Percentiles rank a stretch among this genome's conserved stretches.
These are phyloP conservation scores for Semaprochilodus insignis DNA, from an alignment of 2,797 vertebrate genomes.

Conservation along the genomic window DNA sequence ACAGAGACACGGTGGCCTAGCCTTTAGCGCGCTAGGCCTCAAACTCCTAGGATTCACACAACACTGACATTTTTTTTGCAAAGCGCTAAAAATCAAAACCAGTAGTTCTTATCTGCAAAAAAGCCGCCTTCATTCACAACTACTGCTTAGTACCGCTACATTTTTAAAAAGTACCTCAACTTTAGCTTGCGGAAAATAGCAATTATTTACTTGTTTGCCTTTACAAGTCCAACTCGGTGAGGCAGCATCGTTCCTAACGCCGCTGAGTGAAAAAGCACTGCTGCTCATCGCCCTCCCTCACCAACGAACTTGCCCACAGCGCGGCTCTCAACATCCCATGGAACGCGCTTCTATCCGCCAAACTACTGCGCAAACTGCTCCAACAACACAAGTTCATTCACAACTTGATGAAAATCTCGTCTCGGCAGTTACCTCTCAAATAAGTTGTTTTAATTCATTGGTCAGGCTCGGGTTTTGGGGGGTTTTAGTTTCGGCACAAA, in stretches of 20 bases:
- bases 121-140: conserved; percentile 42
- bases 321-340: conserved; percentile 69
- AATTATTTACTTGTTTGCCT: conserved; percentile 78
- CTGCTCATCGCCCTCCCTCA: conserved; percentile 72
- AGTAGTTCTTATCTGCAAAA: conserved; percentile 36
- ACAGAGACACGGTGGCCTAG: conserved; percentile 67
- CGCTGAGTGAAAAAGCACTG: conserved; percentile 70
- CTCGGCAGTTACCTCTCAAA: conserved; percentile 80
- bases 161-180: conserved; percentile 65
- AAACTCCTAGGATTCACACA: conserved; percentile 83
- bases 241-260: conserved; percentile 69
- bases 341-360: conserved; percentile 20
- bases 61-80: conserved; percentile 63
- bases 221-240: conserved; percentile 71
- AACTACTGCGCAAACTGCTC: conserved; percentile 53
- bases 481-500: conserved; percentile 85
- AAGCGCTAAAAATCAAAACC: conserved; percentile 55
- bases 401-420: conserved; percentile 26
- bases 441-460: conserved; percentile 84
- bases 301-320: conserved; percentile 73
- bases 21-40: conserved; percentile 86
- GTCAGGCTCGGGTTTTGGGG: conserved; percentile 76
- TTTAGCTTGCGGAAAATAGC: conserved; percentile 70
- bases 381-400: conserved; percentile 1
- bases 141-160: conserved; percentile 41